Evolutionary conservation across 2,888 invertebrate genomes (phyloP), one percentile per base, ranked within the genome.

Genomic region (Anaspis maculata): DNA sequence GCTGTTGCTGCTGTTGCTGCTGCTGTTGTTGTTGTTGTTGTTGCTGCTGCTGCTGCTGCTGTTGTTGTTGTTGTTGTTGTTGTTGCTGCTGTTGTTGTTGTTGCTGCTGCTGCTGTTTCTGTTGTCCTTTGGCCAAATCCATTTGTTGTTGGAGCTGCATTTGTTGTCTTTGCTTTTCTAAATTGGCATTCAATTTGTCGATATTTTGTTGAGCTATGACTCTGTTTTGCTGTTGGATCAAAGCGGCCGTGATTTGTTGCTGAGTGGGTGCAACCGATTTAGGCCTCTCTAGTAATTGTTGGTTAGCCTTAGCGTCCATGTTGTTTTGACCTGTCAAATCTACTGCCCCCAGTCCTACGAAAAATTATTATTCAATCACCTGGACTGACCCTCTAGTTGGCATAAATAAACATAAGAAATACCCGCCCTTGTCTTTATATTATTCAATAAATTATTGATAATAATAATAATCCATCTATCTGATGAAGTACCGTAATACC

Each of bases 211-310:
- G 76, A 1, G 70, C 70, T 30, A 74, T 63, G 3, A 53, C 71
- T 11, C 73, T 64, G 54, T 70, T 76, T 57, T 80, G 80, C 45
- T 80, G 80, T 49, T 80, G 81, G 37, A 79, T 69, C 26, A 80
- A 56, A 5, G 72, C 71, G 1, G 72, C 72, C 3, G 71, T 69
- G 51, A 79, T 69, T 46, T 79, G 79, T 46, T 79, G 79, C 43
- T 77, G 77, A 37, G 52, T 55, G 13, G 63, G 58, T 3, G 62
- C 62, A 5, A 65, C 64, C 1, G 64, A 60, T 45, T 66, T 66
- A 5, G 64, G 59, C 27, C 64, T 46, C 23, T 64, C 64, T 39
- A 64, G 41, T 33, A 61, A 36, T 11, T 51, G 50, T 30, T 52
- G 57, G 33, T 44, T 56, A 25, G 49, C 30, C 44, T 61, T 59